A percentile compares a stretch with the other conserved stretches of the same genome.
These are phyloP conservation scores for Drosophila asahinai DNA, from an alignment of 1,140 invertebrate genomes.

Conservation along the genomic window DNA sequence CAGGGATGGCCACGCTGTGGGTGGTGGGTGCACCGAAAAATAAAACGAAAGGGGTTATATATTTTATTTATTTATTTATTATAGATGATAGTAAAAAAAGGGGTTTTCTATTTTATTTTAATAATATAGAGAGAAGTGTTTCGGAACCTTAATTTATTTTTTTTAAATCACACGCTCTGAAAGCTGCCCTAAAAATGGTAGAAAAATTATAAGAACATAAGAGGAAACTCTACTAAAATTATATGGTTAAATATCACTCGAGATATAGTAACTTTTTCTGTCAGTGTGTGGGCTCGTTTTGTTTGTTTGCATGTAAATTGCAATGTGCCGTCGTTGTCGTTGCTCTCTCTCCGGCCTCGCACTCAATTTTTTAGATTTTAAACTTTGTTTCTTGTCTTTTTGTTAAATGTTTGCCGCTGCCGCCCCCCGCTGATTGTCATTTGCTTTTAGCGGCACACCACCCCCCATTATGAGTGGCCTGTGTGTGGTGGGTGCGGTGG, in stretches of 20 bases:
- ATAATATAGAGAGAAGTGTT: too few species aligned
- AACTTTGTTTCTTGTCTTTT: conserved; percentile 72
- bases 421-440: conserved; percentile 43
- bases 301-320: conserved; percentile 82
- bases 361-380: conserved; percentile 69
- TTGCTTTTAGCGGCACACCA: conserved; percentile 48
- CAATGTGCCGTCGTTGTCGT: conserved; percentile 58
- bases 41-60: too few species aligned
- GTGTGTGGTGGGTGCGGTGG: background rate
- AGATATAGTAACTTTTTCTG: background rate
- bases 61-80: too few species aligned
- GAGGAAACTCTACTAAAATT: too few species aligned
- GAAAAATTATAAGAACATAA: too few species aligned
- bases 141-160: too few species aligned
- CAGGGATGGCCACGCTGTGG: conserved; percentile 12
- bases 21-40: conserved; percentile 31
- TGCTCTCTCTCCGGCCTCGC: background rate
- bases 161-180: too few species aligned
- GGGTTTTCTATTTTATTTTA: too few species aligned
- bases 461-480: conserved; percentile 44
- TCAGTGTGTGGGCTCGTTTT: conserved; percentile 58
- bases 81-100: too few species aligned
- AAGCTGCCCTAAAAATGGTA: too few species aligned
- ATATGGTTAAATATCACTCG: too few species aligned
- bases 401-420: conserved; percentile 64